Percentiles rank a stretch among this genome's conserved stretches.
phyloP scores from a whole-genome alignment of 1,140 invertebrate genomes.

The Cydia splendana region DNA sequence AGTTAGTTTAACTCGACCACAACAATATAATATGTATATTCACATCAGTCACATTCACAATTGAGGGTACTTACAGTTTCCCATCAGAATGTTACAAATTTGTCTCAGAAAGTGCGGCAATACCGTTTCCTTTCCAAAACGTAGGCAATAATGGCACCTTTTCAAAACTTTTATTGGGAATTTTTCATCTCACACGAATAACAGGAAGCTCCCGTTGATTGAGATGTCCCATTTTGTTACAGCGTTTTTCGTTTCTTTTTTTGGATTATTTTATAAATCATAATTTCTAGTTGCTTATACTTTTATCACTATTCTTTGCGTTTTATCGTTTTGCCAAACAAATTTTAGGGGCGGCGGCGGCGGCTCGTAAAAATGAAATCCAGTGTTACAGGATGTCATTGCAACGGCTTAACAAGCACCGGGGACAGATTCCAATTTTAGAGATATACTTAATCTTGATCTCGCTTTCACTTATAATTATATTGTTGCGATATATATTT shows the following conservation, averaged over 20 bases:
- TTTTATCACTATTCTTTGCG: neutral
- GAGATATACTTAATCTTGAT: too few relatives aligned
- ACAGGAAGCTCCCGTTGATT: conserved; percentile 1
- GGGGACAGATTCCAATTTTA: too few relatives aligned
- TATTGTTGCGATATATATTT: too few relatives aligned
- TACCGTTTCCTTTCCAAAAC: neutral
- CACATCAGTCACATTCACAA: neutral
- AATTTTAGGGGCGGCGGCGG: neutral
- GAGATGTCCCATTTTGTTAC: neutral
- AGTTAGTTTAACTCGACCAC: neutral
- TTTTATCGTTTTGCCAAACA: neutral
- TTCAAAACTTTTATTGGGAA: conserved; percentile 15
- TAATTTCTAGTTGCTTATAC: neutral
- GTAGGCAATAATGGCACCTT: conserved; percentile 7
- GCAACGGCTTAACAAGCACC: neutral
- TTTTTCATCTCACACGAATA: neutral
- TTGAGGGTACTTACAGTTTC: neutral
- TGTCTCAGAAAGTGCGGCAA: conserved; percentile 3
- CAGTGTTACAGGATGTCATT: neutral
- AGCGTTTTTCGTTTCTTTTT: neutral
- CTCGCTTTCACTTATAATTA: too few relatives aligned
- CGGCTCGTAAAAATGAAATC: neutral
- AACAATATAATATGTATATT: neutral
- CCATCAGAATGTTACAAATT: neutral
- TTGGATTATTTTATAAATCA: neutral